Conservation (phyloP, 2,888 invertebrate species). For the Isoperla grammatica region DNA sequence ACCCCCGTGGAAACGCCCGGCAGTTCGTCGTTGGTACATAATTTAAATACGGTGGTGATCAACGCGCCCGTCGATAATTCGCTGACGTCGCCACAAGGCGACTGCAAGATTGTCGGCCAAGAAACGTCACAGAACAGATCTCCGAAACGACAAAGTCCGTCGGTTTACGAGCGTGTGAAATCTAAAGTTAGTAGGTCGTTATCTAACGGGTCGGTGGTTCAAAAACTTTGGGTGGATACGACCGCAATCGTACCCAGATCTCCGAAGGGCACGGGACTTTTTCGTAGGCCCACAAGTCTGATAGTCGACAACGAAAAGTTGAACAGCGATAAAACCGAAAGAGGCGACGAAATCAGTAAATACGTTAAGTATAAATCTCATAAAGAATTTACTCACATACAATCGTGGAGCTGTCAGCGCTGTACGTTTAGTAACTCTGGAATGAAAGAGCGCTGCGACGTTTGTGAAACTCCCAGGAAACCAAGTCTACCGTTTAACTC, state of each 20-base stretch:
- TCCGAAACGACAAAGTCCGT: constrained; percentile 47
- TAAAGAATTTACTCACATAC: not conserved
- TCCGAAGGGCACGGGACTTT: constrained; percentile 29
- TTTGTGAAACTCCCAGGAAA: constrained; percentile 63
- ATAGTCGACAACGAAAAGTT: constrained; percentile 46
- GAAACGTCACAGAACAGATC: constrained; percentile 42
- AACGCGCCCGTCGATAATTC: constrained; percentile 27
- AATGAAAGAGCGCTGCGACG: constrained; percentile 62
- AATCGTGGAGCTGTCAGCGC: constrained; percentile 61
- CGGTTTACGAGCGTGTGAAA: constrained; percentile 47
- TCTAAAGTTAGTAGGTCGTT: constrained; percentile 56
- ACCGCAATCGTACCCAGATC: constrained; percentile 25
- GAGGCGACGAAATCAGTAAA: not conserved
- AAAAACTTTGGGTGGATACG: constrained; percentile 34
- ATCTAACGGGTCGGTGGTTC: constrained; percentile 59
- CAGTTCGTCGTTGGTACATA: constrained; percentile 3
- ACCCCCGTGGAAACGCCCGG: constrained; percentile 24
- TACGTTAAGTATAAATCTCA: constrained; percentile 9
- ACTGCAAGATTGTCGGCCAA: not conserved
- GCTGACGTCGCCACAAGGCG: not conserved
- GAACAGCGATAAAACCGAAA: constrained; percentile 34
- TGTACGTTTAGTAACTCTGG: constrained; percentile 71
- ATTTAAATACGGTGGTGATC: constrained; percentile 28
- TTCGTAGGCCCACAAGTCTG: constrained; percentile 54
- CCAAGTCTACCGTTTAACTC: constrained; percentile 31